Evolutionary conservation across 2,113 vertebrate species (phyloP).

Genomic region (Oncorhynchus keta): DNA sequence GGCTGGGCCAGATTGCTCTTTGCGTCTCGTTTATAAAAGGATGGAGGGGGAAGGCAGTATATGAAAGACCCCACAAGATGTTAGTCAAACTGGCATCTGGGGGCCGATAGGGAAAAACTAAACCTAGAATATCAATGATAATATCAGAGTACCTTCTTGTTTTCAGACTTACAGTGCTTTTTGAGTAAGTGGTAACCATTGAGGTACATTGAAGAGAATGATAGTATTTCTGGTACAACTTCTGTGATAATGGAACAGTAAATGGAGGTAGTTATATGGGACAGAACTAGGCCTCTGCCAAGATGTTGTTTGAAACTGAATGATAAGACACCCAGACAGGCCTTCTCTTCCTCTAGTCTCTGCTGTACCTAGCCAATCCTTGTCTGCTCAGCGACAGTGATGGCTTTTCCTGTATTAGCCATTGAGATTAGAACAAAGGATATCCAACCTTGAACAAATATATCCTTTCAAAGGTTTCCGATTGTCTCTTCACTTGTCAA

Average conservation of each 20-base stretch:
- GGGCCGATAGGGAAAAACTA: background rate
- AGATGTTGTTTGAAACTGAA: background rate
- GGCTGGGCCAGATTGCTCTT: background rate
- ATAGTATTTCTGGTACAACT: background rate
- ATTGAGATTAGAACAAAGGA: conserved; percentile 10
- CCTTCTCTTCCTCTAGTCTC: background rate
- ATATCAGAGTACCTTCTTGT: background rate
- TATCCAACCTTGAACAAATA: conserved; percentile 13
- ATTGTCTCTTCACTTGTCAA: background rate
- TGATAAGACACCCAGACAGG: background rate
- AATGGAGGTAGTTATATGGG: background rate
- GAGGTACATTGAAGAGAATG: background rate
- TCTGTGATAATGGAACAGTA: background rate
- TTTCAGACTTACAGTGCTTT: background rate
- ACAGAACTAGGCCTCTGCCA: background rate
- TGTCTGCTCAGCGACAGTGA: background rate
- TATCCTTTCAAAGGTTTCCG: conserved; percentile 8
- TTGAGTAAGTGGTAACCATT: background rate
- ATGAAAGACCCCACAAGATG: background rate
- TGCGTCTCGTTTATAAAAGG: background rate
- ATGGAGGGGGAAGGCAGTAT: background rate
- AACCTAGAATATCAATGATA: background rate
- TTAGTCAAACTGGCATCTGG: background rate
- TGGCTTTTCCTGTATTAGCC: background rate
- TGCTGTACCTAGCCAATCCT: background rate